A percentile compares a stretch with the other conserved stretches of the same genome.
These are phyloP conservation scores for Heteropelma amictum DNA, from an alignment of 2,888 invertebrate genomes.

Conservation along the genomic window DNA sequence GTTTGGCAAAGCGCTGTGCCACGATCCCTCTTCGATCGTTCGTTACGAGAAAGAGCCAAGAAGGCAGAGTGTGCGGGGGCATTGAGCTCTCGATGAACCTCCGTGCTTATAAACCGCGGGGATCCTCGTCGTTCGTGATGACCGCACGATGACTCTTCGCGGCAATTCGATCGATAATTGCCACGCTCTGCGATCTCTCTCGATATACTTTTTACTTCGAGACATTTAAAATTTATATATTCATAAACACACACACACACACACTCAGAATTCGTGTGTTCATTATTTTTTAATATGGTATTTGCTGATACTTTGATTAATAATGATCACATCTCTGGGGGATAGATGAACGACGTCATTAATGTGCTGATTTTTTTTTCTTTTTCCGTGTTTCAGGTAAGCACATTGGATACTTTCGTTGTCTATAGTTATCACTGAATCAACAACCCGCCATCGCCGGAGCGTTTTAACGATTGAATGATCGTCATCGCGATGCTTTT, in stretches of 20 bases:
- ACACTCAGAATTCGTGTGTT: not conserved
- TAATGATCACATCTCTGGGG: not conserved
- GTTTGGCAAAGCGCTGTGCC: constrained; percentile 18
- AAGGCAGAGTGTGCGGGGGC: constrained; percentile 11
- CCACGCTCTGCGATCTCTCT: constrained; percentile 39
- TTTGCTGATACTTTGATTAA: not conserved
- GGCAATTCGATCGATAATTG: constrained; percentile 53
- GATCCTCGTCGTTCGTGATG: constrained; percentile 38
- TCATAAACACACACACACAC: not conserved
- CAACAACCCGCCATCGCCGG: not conserved
- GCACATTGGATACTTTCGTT: constrained; percentile 51
- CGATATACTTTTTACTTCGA: constrained; percentile 41
- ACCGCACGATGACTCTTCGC: constrained; percentile 50
- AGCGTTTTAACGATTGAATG: not conserved
- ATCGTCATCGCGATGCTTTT: too few species aligned
- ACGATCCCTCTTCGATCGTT: constrained; percentile 24
- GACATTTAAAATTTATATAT: constrained; percentile 18
- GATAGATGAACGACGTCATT: constrained; percentile 18
- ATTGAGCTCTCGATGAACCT: constrained; percentile 23
- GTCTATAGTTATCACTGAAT: not conserved
- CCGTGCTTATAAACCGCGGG: constrained; percentile 16
- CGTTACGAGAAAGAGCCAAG: not conserved
- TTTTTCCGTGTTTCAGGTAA: constrained; percentile 74
- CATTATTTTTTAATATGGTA: not conserved
- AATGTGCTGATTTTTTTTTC: constrained; percentile 51